These are phyloP conservation scores for Drosophila chauvacae DNA, from an alignment of 1,140 invertebrate genomes.

Conservation along the genomic window DNA sequence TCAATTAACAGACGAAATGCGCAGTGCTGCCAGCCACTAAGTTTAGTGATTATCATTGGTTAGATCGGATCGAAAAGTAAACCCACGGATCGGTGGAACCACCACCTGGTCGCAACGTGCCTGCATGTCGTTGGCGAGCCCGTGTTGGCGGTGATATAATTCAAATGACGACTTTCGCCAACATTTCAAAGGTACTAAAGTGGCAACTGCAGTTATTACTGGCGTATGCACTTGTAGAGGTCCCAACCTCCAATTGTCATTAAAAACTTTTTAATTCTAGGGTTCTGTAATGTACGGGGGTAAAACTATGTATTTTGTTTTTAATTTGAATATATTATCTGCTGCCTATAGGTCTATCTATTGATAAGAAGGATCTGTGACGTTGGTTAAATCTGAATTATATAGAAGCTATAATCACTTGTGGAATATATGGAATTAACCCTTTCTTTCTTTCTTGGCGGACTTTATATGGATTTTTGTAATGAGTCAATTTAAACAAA, in stretches of 20 bases:
- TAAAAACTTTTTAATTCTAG: not conserved
- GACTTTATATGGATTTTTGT: too few species aligned
- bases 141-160: conserved; percentile 26
- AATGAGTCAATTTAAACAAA: not conserved
- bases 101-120: conserved; percentile 32
- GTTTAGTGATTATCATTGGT: conserved; percentile 46
- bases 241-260: conserved; percentile 8
- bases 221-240: not conserved
- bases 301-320: not conserved
- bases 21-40: conserved; percentile 38
- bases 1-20: conserved; percentile 50
- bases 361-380: conserved; percentile 8
- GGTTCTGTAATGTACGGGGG: too few species aligned
- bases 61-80: conserved; percentile 18
- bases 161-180: conserved; percentile 33
- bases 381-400: not conserved
- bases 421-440: not conserved
- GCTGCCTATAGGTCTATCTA: not conserved
- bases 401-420: not conserved
- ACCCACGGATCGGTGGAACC: conserved; percentile 9
- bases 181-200: conserved; percentile 13
- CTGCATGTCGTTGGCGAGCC: conserved; percentile 3
- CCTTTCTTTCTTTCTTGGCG: not conserved
- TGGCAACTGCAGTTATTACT: conserved; percentile 14
- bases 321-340: not conserved